Evolutionary conservation across 2,797 vertebrate species (phyloP).

Genomic region (Anas acuta): DNA sequence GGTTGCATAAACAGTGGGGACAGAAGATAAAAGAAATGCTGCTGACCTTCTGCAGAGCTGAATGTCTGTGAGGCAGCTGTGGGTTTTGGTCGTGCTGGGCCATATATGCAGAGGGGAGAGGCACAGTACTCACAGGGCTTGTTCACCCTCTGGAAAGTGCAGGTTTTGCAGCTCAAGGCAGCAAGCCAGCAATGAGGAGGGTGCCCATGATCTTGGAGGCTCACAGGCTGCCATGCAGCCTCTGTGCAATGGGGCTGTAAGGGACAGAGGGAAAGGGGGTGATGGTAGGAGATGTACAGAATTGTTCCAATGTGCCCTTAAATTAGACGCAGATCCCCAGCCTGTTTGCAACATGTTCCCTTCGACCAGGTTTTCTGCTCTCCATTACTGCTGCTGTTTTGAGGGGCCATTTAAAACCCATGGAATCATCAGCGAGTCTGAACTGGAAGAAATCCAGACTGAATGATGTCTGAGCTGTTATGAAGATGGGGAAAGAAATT

Average conservation of each 20-base stretch:
- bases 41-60: neutral
- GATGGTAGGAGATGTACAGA: neutral
- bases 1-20: neutral
- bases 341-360: neutral
- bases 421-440: neutral
- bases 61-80: neutral
- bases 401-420: neutral
- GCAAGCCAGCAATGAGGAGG: neutral
- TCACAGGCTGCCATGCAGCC: neutral
- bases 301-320: neutral
- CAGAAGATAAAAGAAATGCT: neutral
- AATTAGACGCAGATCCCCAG: neutral
- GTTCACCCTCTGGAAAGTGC: neutral
- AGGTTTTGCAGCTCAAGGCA: neutral
- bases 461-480: neutral
- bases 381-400: neutral
- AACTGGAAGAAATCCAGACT: conserved; percentile 11
- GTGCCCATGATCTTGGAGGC: neutral
- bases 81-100: neutral
- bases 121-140: neutral
- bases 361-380: neutral
- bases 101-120: neutral
- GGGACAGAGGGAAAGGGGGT: neutral
- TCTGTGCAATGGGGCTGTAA: fast-evolving
- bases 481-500: neutral